Conservation (phyloP, 1,140 invertebrate genomes). For the Heliothis virescens region DNA sequence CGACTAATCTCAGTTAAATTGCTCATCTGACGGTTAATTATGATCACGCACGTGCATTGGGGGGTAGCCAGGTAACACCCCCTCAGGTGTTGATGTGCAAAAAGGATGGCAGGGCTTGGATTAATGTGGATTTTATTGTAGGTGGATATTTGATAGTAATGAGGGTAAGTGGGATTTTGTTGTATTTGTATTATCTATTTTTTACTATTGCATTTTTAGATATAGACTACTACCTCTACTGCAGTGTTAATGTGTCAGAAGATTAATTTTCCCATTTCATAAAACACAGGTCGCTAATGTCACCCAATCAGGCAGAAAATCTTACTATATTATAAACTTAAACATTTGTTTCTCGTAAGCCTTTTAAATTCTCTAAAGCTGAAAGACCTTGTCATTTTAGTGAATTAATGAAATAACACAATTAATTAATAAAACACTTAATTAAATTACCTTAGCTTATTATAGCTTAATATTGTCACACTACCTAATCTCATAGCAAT, state of each 20-base stretch:
- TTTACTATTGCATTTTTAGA: neutral
- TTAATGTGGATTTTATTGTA: slow-evolving; percentile 14
- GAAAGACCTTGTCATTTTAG: no score
- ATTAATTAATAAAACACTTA: no score
- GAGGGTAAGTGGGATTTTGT: neutral
- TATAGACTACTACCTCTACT: no score
- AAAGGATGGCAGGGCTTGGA: neutral
- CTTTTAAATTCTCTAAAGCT: no score
- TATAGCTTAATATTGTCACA: neutral
- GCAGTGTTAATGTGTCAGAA: no score
- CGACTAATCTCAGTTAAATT: slow-evolving; percentile 74
- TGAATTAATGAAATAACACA: no score
- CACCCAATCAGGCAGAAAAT: no score
- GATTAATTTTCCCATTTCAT: no score
- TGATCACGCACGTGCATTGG: slow-evolving; percentile 59
- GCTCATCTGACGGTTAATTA: slow-evolving; percentile 78
- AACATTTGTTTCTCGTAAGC: no score
- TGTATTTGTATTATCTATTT: neutral
- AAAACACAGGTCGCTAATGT: no score
- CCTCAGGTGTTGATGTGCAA: slow-evolving; percentile 57
- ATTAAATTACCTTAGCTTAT: neutral
- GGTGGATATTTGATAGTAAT: neutral
- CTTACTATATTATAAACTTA: no score
- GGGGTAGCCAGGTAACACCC: slow-evolving; percentile 74
- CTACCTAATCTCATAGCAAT: neutral